Base-by-base conservation (phyloP, 2,797 vertebrate genomes). In the Crenuchus spilurus region DNA sequence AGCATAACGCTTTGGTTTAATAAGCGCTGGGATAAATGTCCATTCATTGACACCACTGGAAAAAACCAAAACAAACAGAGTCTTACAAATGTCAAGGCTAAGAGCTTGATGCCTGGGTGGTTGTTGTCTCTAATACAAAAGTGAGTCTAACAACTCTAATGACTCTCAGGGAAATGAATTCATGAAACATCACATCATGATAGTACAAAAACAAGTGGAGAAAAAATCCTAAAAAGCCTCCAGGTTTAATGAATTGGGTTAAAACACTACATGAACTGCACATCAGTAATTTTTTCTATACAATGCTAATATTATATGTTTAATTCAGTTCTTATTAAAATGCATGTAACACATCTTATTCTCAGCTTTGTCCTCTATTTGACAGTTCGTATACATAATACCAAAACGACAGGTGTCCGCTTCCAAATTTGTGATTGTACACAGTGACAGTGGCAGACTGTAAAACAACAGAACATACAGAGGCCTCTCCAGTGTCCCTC, bases 1-100 rank as follows among this genome's bases (percentile, higher is more conserved):
- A 86, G 84, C 84, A 86, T 89, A 88, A 85, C 87, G 79, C 81
- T 78, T n/a, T 67, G 55, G 70, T 72, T 68, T 69, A 76, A 64
- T 79, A 67, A 61, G 48, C 64, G 70, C 46, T 61, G 54, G 55
- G 73, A 81, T 73, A 69, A 76, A 81, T 67, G 73, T 78, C 76
- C 71, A 39, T 81, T 81, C 75, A 76, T 51, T 81, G 76, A 79
- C 76, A 79, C 65, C 73, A 62, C 39, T 33, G 73, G 28, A 81
- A 76, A 81, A 76, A 82, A 55, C 37, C 57, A 74, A 70, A 76
- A 79, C 76, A 82, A 78, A 78, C 70, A 72, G 22, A 63, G 28
- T 70, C 66, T 73, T 76, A 74, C 24, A 31, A 44, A 52, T 66
- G 61, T 75, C 76, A 73, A 63, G 64, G 74, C 33, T 44, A 55